Evolutionary conservation across 1,140 invertebrate species (phyloP).

Genomic region (Magallana gigas): DNA sequence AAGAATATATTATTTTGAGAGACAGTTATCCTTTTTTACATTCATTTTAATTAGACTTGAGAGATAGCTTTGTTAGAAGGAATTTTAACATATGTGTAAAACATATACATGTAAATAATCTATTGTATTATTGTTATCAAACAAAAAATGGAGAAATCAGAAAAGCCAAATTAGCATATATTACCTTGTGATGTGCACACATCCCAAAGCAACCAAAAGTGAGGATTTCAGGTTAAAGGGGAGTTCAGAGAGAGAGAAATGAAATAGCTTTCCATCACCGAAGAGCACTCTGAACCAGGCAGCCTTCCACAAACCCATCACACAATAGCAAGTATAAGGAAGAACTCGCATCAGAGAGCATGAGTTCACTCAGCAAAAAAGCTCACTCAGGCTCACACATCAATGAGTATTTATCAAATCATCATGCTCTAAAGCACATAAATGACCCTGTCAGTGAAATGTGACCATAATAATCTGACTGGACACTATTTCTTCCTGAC

Average conservation of each 20-base stretch:
- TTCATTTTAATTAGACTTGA: too few relatives aligned
- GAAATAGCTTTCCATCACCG: slow-evolving; percentile 8
- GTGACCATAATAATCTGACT: background rate
- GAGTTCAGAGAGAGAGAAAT: slow-evolving; percentile 10
- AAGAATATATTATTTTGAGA: too few relatives aligned
- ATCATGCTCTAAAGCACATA: background rate
- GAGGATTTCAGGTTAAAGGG: slow-evolving; percentile 30
- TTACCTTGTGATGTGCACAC: slow-evolving; percentile 13
- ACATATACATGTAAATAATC: too few relatives aligned
- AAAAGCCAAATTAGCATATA: slow-evolving; percentile 8
- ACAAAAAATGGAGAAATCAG: background rate
- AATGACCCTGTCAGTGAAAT: slow-evolving; percentile 26
- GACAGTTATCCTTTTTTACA: too few relatives aligned
- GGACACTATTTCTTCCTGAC: slow-evolving; percentile 32
- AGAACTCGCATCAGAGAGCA: slow-evolving; percentile 15
- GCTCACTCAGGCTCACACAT: slow-evolving; percentile 17
- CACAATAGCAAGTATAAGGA: slow-evolving; percentile 34
- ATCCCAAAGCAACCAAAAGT: slow-evolving; percentile 37
- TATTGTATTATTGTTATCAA: too few relatives aligned
- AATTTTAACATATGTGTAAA: background rate
- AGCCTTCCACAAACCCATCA: slow-evolving; percentile 24
- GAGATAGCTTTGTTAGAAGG: background rate
- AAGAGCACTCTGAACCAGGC: background rate
- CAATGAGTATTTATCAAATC: background rate
- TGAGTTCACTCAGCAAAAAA: slow-evolving; percentile 6